Evolutionary conservation across 37 sponge, comb jelly and placozoan species (phyloP).

Genomic region (Beroe ovata): DNA sequence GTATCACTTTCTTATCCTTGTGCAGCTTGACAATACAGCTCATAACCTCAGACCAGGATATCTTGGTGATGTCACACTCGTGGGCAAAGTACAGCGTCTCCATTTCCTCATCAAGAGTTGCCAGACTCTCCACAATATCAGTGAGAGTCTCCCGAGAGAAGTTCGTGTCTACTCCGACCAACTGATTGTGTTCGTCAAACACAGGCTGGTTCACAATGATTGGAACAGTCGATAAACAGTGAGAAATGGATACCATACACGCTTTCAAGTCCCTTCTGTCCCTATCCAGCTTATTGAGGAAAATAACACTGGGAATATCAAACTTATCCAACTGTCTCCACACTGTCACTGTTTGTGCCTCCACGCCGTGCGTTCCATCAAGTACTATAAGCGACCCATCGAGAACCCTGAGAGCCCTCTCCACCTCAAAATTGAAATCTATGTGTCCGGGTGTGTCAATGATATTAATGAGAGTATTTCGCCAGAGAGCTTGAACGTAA

Average conservation of each 20-base stretch:
- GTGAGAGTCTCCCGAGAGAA: neutral
- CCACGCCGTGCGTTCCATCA: constrained; percentile 37
- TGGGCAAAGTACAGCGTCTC: constrained; percentile 1
- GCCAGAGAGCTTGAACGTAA: constrained; percentile 26
- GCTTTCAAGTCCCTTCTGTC: neutral
- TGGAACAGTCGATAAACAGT: neutral
- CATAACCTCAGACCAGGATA: neutral
- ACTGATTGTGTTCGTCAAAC: neutral
- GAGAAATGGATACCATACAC: neutral
- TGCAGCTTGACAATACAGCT: neutral
- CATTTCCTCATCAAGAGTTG: constrained; percentile 1
- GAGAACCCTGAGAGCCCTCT: constrained; percentile 19
- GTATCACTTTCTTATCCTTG: neutral
- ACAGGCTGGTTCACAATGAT: constrained; percentile 22
- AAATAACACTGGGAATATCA: neutral
- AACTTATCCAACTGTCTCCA: constrained; percentile 63
- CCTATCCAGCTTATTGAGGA: constrained; percentile 44
- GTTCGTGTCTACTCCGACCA: neutral
- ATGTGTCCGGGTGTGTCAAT: constrained; percentile 64
- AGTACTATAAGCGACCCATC: constrained; percentile 26
- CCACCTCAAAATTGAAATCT: constrained; percentile 54
- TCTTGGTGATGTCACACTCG: constrained; percentile 7
- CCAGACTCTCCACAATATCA: neutral
- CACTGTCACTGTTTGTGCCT: constrained; percentile 52
- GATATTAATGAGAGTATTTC: neutral